Base-by-base conservation (phyloP, 2,888 invertebrate genomes). In the Nymphalis urticae region DNA sequence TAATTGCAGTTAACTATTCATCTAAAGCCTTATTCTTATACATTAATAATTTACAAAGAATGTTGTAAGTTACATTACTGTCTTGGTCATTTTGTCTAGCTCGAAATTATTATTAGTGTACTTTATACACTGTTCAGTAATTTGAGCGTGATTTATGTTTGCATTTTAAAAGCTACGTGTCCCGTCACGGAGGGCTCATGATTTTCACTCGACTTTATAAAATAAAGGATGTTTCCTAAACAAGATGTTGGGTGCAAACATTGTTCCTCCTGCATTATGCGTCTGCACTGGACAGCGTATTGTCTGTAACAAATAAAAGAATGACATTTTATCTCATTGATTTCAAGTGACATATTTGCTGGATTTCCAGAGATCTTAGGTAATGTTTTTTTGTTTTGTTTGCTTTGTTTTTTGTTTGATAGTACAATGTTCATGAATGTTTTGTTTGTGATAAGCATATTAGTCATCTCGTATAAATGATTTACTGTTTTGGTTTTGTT, bases 111-210 rank as follows among this genome's bases (percentile, higher is more conserved):
- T 71, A 60, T 64, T 54, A 42, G 54, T 54, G 27, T 42, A n/a
- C 54, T 17, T 54, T 27, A 36, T 61, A 54, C 54, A 66, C 42
- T 77, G 68, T 66, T 72, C 74, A 70, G 77, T 27, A 62, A 62
- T 67, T 32, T 56, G 24, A 62, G 7, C 48, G 62, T 83, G 81
- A 84, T 83, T 83, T 83, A 84, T 81, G 74, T 68, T 66, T 73
- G 62, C 62, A 69, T 77, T 74, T 66, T 71, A 64, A 61, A 70
- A 70, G 73, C 71, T 71, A 74, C 74, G 73, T 70, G 77, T 70
- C 70, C 81, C 75, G 85, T 87, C 89, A 88, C 82, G 88, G 89
- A 89, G 89, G 90, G 84, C 87, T 77, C 71, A 78, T 77, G 81
- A 79, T 81, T 82, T 84, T 81, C 80, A 82, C 78, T 74, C 62